Base-by-base conservation (phyloP, 2,113 vertebrate species). In the Stomatorhinus ivindoensis region DNA sequence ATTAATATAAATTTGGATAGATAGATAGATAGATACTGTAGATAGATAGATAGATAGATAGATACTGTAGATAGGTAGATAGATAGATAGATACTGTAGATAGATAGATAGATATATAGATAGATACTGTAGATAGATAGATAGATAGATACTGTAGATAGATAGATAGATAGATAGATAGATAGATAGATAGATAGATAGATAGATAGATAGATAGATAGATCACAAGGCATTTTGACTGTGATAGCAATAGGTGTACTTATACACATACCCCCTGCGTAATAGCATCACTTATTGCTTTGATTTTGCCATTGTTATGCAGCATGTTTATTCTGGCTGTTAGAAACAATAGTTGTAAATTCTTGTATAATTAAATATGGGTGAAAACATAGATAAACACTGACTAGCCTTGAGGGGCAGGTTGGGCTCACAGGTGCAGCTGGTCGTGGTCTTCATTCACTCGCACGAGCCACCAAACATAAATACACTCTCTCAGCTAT, bases 301-400 rank as follows among this genome's bases (percentile, higher is more conserved):
- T 80, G 35, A 80, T 39, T 80, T 42, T 80, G 35, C 35, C 73
- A 80, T 80, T 80, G 73, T 69, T 69, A 27, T 69, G 61, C 58
- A 69, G 61, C 61, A 69, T 69, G 61, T 80, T 80, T 80, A 80
- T 80, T 80, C 73, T 80, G 73, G 73, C 73, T 80, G 73, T 80
- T 80, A 80, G 13, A 42, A 42, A 80, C 73, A 42, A 80, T 42
- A 42, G 73, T 19, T 80, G 42, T 80, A 39, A 80, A 80, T 80
- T 35, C 73, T 42, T 8, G 4, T 80, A 39, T 80, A 80, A 80
- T 80, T 80, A 80, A 80, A 80, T 13, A 80, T 31, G 15, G 73
- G 35, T 80, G 73, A 80, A 39, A 80, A 80, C 13, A 39, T 80
- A 17, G 35, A 80, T 80, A 35, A 80, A 80, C 35, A 42, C 2